phyloP scores from a whole-genome alignment of 2,888 invertebrate genomes.

The Biston betularia region DNA sequence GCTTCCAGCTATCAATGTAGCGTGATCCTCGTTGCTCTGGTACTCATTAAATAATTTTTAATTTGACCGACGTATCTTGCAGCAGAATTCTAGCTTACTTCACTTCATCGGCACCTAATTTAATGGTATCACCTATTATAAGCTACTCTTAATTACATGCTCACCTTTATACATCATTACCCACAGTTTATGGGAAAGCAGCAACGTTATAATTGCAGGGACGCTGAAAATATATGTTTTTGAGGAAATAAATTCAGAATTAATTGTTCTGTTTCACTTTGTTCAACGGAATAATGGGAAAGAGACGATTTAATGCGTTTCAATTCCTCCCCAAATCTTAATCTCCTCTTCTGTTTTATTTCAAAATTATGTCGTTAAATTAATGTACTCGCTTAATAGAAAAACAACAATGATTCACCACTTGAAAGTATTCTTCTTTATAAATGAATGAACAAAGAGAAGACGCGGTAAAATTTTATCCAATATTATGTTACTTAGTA shows the following conservation, averaged over 20 bases:
- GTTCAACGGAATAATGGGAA: slow-evolving; percentile 34
- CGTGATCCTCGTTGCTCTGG: not conserved
- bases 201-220: slow-evolving; percentile 33
- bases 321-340: slow-evolving; percentile 34
- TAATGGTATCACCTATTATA: slow-evolving; percentile 29
- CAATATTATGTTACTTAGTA: not conserved
- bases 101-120: slow-evolving; percentile 27
- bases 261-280: slow-evolving; percentile 38
- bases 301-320: slow-evolving; percentile 34
- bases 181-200: slow-evolving; percentile 27
- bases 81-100: not conserved
- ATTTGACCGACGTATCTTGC: slow-evolving; percentile 3
- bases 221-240: slow-evolving; percentile 33
- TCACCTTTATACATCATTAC: slow-evolving; percentile 31
- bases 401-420: slow-evolving; percentile 18
- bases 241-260: slow-evolving; percentile 35
- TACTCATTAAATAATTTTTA: slow-evolving; percentile 6
- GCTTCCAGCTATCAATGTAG: not conserved
- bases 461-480: not conserved
- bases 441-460: not conserved
- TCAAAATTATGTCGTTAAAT: slow-evolving; percentile 30
- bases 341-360: slow-evolving; percentile 35
- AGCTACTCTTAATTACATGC: slow-evolving; percentile 28
- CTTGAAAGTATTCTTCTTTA: not conserved
- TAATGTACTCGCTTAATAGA: slow-evolving; percentile 17